Evolutionary conservation across 2,113 vertebrate species (phyloP), one percentile per base, ranked within the genome.

Genomic region (Menura novaehollandiae): DNA sequence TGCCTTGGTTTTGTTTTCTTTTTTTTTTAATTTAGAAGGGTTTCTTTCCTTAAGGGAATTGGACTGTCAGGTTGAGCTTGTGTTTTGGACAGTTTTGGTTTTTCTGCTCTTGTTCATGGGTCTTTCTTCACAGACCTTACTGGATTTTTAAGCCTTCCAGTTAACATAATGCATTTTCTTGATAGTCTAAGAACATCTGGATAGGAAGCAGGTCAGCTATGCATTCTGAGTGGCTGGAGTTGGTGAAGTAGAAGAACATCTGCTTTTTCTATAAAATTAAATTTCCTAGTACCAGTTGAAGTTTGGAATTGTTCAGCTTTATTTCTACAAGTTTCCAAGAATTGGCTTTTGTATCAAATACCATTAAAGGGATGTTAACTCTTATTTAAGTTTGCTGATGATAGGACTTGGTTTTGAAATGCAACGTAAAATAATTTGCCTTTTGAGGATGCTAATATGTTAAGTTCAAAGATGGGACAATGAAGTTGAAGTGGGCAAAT

Each of bases 221-320:
- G 51, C 30, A 11, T 95, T 82, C 47, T 24, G 33, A 77, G 52
- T 59, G 37, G 19, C 49, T 91, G 51, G 37, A 92, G 28, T 37
- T 64, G 13, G 14, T 76, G 27, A 71, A 87, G 39, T 59, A 81
- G 44, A 63, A 80, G 1, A 83, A 47, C 64, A 87, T 75, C 58
- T 95, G 73, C 53, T 85, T 95, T 95, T 89, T 69, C 69, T 82
- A 43, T 95, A 76, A 86, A 81, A 86, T 63, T 43, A 78, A 44
- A 79, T 86, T 92, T 95, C 74, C 66, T 85, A 88, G 71, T 89
- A 79, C 49, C 18, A 46, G 10, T 49, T 85, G 30, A 87, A 59
- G 43, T 66, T 86, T 58, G 59, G 71, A 95, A 41, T 76, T 3
- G 0, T 68, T 81, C 62, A 56, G 2, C 37, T 85, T 89, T 44